These are phyloP conservation scores for Potamilus streckersoni DNA, from an alignment of 1,140 invertebrate genomes.

Conservation along the genomic window DNA sequence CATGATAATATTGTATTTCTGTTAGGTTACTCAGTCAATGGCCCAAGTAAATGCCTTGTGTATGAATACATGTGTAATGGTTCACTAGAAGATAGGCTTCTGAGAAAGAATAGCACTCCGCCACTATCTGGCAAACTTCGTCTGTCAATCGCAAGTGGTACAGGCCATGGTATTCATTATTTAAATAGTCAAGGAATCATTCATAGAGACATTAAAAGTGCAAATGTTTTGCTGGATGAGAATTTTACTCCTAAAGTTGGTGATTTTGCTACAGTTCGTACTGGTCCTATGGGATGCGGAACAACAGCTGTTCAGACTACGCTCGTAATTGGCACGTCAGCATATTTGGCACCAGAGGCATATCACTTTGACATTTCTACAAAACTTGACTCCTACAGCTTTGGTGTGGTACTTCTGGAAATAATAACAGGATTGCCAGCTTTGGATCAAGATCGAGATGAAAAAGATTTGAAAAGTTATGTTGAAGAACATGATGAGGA, in stretches of 20 bases:
- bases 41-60: slow-evolving; percentile 74
- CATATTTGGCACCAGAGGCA: slow-evolving; percentile 83
- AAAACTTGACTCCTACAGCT: slow-evolving; percentile 83
- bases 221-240: slow-evolving; percentile 79
- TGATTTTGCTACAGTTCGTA: slow-evolving; percentile 79
- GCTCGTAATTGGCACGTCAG: slow-evolving; percentile 76
- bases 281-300: slow-evolving; percentile 66
- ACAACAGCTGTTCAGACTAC: slow-evolving; percentile 66
- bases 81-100: slow-evolving; percentile 75
- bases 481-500: slow-evolving; percentile 34
- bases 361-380: slow-evolving; percentile 75
- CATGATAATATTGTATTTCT: slow-evolving; percentile 78
- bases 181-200: slow-evolving; percentile 76
- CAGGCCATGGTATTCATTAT: slow-evolving; percentile 73
- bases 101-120: slow-evolving; percentile 58
- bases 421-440: slow-evolving; percentile 51
- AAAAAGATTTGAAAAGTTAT: slow-evolving; percentile 45
- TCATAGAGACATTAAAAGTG: slow-evolving; percentile 82
- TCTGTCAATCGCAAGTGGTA: slow-evolving; percentile 74
- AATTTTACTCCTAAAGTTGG: slow-evolving; percentile 77
- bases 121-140: slow-evolving; percentile 69
- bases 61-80: slow-evolving; percentile 79
- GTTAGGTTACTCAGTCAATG: slow-evolving; percentile 76
- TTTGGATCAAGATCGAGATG: slow-evolving; percentile 40
- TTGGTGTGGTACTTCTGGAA: slow-evolving; percentile 74